Conservation (phyloP, 2,888 invertebrate genomes). For the Therioaphis trifolii region DNA sequence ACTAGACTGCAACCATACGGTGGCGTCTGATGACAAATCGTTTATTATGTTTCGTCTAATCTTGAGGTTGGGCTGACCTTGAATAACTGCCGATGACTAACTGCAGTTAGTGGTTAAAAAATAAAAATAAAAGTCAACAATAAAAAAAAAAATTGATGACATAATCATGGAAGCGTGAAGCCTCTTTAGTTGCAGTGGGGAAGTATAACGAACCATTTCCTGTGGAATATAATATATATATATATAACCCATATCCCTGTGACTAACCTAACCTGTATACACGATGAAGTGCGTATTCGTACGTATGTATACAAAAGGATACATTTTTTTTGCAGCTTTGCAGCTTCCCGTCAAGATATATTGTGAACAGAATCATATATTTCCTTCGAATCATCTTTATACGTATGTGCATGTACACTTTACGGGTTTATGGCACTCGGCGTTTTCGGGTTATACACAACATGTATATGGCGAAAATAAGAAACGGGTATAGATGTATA, state of each 20-base stretch:
- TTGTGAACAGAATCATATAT: too few relatives aligned
- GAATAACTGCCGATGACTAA: constrained; percentile 49
- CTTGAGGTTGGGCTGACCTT: constrained; percentile 51
- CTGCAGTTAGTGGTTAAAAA: neutral
- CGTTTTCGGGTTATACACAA: neutral
- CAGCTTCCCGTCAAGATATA: too few relatives aligned
- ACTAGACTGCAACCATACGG: too few relatives aligned
- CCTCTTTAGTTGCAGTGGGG: neutral
- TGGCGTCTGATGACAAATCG: constrained; percentile 23
- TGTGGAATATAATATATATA: constrained; percentile 19
- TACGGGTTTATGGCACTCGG: neutral
- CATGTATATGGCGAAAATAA: neutral
- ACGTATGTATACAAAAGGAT: neutral
- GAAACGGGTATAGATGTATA: too few relatives aligned
- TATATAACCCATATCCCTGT: too few relatives aligned
- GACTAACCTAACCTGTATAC: neutral
- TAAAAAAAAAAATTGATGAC: constrained; percentile 14
- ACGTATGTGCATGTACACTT: neutral
- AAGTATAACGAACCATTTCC: constrained; percentile 55
- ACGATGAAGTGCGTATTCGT: neutral
- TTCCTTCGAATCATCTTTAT: neutral
- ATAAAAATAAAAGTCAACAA: constrained; percentile 21
- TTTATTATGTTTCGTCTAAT: constrained; percentile 33
- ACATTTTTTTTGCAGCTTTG: too few relatives aligned
- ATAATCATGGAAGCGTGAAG: constrained; percentile 40